phyloP scores from a whole-genome alignment of 2,113 vertebrate genomes.

The Oncorhynchus gorbuscha region DNA sequence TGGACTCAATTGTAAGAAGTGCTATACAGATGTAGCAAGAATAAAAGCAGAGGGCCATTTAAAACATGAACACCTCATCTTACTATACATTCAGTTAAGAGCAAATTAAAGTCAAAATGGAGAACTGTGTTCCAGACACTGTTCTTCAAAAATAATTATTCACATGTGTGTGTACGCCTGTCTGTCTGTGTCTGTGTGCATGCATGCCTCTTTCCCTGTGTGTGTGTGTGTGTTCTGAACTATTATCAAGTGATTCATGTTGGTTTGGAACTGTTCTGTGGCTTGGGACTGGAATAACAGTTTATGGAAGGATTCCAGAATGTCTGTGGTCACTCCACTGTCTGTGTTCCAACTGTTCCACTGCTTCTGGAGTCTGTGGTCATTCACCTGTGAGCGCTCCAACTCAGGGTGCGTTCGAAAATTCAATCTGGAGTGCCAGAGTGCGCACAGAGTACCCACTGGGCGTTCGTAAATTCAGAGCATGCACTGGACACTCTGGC shows the following conservation, averaged over 20 bases:
- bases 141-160: background rate
- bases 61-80: too few species aligned
- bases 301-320: slow-evolving; percentile 8
- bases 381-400: background rate
- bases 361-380: background rate
- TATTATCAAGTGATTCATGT: background rate
- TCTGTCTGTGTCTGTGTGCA: background rate
- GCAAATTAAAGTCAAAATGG: too few species aligned
- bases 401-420: background rate
- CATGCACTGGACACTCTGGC: too few species aligned
- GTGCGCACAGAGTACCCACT: too few species aligned
- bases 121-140: too few species aligned
- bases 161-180: background rate
- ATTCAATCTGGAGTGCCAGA: too few species aligned
- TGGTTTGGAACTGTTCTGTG: background rate
- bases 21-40: too few species aligned
- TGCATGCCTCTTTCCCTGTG: background rate
- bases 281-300: background rate
- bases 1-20: too few species aligned
- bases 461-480: too few species aligned
- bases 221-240: background rate
- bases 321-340: background rate
- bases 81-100: too few species aligned
- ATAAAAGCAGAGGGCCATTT: too few species aligned
- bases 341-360: background rate